Conservation (phyloP, 2,113 vertebrate species). For the Psophia crepitans region DNA sequence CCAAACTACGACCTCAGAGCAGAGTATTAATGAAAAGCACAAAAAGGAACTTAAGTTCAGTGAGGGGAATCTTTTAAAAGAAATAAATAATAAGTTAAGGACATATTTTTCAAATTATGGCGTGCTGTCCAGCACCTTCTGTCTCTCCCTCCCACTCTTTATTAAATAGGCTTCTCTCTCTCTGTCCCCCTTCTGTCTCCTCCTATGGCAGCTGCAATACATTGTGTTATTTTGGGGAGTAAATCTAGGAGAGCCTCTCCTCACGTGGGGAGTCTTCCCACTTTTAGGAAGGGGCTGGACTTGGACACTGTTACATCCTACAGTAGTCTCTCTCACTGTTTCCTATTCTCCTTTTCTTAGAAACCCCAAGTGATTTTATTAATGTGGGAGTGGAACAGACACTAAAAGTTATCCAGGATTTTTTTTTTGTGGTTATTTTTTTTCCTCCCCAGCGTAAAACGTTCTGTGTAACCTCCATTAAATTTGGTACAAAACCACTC, state of each 20-base stretch:
- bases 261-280: slow-evolving; percentile 55
- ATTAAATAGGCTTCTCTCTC: slow-evolving; percentile 66
- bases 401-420: slow-evolving; percentile 81
- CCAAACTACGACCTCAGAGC: slow-evolving; percentile 99
- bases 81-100: slow-evolving; percentile 76
- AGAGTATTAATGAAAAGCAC: slow-evolving; percentile 99
- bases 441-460: slow-evolving; percentile 91
- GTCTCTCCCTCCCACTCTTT: slow-evolving; percentile 70
- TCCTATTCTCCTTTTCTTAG: slow-evolving; percentile 79
- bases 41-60: slow-evolving; percentile 93
- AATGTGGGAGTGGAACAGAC: slow-evolving; percentile 81
- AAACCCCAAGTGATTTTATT: slow-evolving; percentile 79
- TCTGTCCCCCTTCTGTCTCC: slow-evolving; percentile 51
- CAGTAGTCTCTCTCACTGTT: slow-evolving; percentile 70
- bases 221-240: slow-evolving; percentile 71
- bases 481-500: slow-evolving; percentile 98
- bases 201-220: slow-evolving; percentile 81
- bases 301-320: slow-evolving; percentile 71
- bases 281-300: slow-evolving; percentile 66
- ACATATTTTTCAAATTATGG: slow-evolving; percentile 76
- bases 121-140: slow-evolving; percentile 75
- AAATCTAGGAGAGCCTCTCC: slow-evolving; percentile 69
- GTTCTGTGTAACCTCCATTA: slow-evolving; percentile 99
- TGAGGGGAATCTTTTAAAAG: slow-evolving; percentile 78
- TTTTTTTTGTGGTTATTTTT: slow-evolving; percentile 81